A percentile compares a stretch with the other conserved stretches of the same genome.
Conservation (phyloP, 1,140 invertebrate species). For the Musca domestica region DNA sequence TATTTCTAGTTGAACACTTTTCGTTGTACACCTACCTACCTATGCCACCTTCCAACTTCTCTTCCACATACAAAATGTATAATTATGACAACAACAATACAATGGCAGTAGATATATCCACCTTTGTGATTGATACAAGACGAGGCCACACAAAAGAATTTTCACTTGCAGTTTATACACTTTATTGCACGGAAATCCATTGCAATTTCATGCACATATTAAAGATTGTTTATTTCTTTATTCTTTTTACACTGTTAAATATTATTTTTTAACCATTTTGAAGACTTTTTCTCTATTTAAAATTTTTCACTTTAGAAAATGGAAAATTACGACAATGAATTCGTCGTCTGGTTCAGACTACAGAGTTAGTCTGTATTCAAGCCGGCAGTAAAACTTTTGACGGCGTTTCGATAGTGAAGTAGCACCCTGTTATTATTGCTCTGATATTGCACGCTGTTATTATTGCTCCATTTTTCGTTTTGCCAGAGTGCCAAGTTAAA, state of each 20-base stretch:
- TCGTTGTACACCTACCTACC: constrained; percentile 19
- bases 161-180: constrained; percentile 17
- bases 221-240: background rate
- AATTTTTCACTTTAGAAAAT: constrained; percentile 18
- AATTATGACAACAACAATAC: constrained; percentile 16
- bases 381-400: too few species aligned
- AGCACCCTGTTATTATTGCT: too few species aligned
- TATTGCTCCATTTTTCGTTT: too few species aligned
- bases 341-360: constrained; percentile 20
- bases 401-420: too few species aligned
- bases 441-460: too few species aligned
- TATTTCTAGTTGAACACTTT: background rate
- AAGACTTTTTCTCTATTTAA: constrained; percentile 4
- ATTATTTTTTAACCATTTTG: constrained; percentile 1
- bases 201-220: background rate
- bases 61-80: background rate
- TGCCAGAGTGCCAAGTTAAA: too few species aligned
- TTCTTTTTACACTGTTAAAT: background rate
- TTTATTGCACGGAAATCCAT: constrained; percentile 17
- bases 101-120: background rate
- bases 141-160: constrained; percentile 25
- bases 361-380: too few species aligned
- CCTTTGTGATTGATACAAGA: constrained; percentile 16
- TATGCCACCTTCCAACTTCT: constrained; percentile 2
- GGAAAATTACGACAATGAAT: constrained; percentile 29